A percentile compares a stretch with the other conserved stretches of the same genome.
Conservation (phyloP, 2,888 invertebrate species). For the Sepioteuthis lessoniana region DNA sequence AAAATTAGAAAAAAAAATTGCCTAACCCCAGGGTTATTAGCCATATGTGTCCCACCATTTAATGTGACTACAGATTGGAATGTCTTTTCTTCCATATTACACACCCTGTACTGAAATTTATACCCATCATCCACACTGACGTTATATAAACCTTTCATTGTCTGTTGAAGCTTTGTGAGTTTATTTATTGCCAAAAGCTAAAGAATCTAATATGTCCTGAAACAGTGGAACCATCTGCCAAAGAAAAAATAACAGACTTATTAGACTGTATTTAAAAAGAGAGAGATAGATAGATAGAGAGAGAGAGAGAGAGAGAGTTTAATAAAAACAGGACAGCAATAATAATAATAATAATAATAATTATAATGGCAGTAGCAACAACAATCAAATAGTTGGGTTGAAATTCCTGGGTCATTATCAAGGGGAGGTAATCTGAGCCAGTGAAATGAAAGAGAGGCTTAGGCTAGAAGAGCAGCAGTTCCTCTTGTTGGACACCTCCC, state of each 20-base stretch:
- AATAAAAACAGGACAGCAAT: too few relatives aligned
- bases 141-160: conserved; percentile 1
- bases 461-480: too few relatives aligned
- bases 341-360: too few relatives aligned
- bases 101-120: neutral
- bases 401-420: too few relatives aligned
- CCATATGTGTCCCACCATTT: neutral
- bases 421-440: too few relatives aligned
- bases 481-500: too few relatives aligned
- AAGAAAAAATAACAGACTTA: neutral
- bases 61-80: neutral
- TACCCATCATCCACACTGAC: neutral
- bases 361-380: too few relatives aligned
- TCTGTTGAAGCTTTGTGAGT: neutral
- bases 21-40: neutral
- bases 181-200: neutral
- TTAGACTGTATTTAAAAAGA: neutral
- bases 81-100: neutral
- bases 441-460: too few relatives aligned
- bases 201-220: neutral
- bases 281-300: neutral
- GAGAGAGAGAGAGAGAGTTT: neutral
- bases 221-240: neutral
- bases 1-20: neutral
- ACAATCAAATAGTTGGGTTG: too few relatives aligned